Base-by-base conservation (phyloP, 2,888 invertebrate species). In the Lasioglossum leucozonium region DNA sequence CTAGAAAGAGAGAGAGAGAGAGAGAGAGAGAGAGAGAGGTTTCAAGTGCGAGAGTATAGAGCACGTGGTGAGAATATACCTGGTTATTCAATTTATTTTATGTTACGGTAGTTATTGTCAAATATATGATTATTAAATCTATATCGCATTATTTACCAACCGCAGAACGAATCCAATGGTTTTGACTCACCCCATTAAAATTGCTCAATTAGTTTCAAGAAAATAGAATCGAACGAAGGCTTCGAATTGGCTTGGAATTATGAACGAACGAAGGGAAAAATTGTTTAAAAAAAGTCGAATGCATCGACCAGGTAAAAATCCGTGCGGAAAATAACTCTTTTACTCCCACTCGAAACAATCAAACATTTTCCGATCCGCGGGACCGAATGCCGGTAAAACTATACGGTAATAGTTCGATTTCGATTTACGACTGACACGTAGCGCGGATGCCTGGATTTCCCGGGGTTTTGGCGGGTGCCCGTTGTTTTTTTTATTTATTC, bases 351-450 rank as follows among this genome's bases (percentile, higher is more conserved):
- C 34, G 16, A 34, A 26, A 30, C 26, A 18, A 65, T 34, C 18
- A 34, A 18, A 34, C 34, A 18, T 65, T 65, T 34, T 34, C 30
- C 37, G n/a, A 22, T 26, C 62, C 13, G 62, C 30, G 18, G 8
- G 22, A 4, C 37, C 37, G 67, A 67, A 40, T 6, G n/a, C 67
- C 37, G 37, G 37, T 37, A 67, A 58, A 67, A 67, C 67, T n/a
- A 10, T 67, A 37, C 67, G 67, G 37, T 67, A 67, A 67, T 37
- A n/a, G 67, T 37, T 37, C 67, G 37, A 67, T 67, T 40, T 40
- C 67, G 67, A 67, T 67, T 67, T 40, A 67, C 37, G 67, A 40
- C 22, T 37, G 22, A 22, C 37, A 37, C 67, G 67, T 22, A 10
- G n/a, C 67, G 11, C n/a, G 40, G 5, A n/a, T 18, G n/a, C n/a